Percentiles rank a stretch among this genome's conserved stretches.
phyloP scores from a whole-genome alignment of 2,113 vertebrate species.

The Nyctereutes procyonoides region DNA sequence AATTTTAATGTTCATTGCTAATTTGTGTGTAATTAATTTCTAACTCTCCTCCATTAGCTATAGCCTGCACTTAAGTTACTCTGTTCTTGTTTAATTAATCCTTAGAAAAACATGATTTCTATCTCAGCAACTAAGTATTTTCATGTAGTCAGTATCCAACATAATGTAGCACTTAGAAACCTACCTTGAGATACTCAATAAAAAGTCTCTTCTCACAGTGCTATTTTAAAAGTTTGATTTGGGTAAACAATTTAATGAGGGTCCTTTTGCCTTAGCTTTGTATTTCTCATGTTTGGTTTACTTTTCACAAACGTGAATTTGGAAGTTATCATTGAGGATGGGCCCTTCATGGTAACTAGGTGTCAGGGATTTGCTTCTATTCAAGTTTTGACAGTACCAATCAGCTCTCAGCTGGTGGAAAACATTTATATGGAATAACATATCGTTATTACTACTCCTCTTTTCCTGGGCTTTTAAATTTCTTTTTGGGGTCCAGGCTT shows the following conservation, averaged over 20 bases:
- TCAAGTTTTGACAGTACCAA: background rate
- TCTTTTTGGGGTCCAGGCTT: background rate
- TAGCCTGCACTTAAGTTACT: background rate
- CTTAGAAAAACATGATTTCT: slow-evolving; percentile 20
- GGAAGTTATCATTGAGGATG: background rate
- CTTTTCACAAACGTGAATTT: background rate
- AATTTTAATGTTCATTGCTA: background rate
- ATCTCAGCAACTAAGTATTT: background rate
- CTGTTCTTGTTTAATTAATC: background rate
- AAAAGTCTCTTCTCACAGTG: background rate
- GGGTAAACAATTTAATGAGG: background rate
- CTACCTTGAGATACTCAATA: background rate
- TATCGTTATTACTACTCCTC: background rate
- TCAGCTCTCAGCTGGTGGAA: background rate
- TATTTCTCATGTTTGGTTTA: slow-evolving; percentile 6
- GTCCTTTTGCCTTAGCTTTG: slow-evolving; percentile 37
- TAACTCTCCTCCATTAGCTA: background rate
- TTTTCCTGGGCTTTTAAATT: background rate
- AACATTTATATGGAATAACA: too few relatives aligned
- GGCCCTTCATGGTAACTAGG: background rate
- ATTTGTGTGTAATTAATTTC: background rate
- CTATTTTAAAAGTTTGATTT: slow-evolving; percentile 35
- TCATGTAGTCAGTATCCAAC: background rate
- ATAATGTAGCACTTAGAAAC: background rate
- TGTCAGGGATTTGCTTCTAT: slow-evolving; percentile 9